These are phyloP conservation scores for Timema cristinae DNA, from an alignment of 2,888 invertebrate genomes.

Conservation along the genomic window DNA sequence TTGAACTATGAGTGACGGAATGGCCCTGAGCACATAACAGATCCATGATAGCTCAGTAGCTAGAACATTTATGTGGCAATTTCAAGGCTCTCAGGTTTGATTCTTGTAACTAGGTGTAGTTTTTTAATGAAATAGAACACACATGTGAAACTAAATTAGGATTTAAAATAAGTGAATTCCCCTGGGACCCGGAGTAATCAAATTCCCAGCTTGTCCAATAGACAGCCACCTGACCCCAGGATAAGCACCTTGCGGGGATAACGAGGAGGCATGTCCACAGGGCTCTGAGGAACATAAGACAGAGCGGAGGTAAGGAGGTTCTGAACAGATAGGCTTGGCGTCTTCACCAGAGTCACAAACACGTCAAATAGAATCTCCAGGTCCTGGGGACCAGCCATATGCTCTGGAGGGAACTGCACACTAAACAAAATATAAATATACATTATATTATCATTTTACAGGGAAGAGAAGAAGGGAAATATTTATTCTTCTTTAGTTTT, in stretches of 20 bases:
- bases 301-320: constrained; percentile 54
- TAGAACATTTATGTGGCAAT: not conserved
- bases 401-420: constrained; percentile 99
- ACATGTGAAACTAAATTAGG: no score
- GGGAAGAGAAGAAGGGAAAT: not conserved
- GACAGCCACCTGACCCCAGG: constrained; percentile 85
- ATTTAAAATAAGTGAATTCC: no score
- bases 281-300: constrained; percentile 42
- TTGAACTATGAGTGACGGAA: no score
- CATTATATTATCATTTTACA: not conserved
- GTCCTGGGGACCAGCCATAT: constrained; percentile 94
- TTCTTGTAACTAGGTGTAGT: not conserved
- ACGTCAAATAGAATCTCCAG: constrained; percentile 93
- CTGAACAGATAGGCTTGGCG: constrained; percentile 36
- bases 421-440: constrained; percentile 48
- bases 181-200: constrained; percentile 96
- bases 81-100: not conserved
- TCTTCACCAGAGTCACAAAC: constrained; percentile 67
- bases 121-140: constrained; percentile 29
- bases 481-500: no score
- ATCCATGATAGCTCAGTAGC: not conserved
- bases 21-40: not conserved
- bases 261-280: constrained; percentile 30
- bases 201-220: constrained; percentile 99
- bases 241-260: constrained; percentile 28